Percentiles rank a stretch among this genome's conserved stretches.
phyloP scores from a whole-genome alignment of 2,797 vertebrate genomes.

The Oreonectes daqikongensis region DNA sequence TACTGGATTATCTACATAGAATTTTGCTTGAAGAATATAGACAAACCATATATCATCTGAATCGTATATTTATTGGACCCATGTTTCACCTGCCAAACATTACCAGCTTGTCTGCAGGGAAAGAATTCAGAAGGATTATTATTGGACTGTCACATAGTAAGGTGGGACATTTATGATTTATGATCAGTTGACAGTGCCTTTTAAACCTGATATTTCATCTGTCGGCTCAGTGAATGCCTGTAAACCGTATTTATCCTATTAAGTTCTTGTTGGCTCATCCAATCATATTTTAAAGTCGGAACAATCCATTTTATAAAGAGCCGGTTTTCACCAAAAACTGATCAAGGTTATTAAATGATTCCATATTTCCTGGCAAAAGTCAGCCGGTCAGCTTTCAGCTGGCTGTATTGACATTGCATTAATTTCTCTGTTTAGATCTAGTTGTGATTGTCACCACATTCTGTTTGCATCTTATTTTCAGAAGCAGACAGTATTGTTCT shows the following conservation, averaged over 20 bases:
- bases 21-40: background rate
- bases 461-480: constrained; percentile 29
- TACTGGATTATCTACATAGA: background rate
- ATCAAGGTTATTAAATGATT: background rate
- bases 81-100: background rate
- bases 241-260: background rate
- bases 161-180: constrained; percentile 19
- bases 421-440: constrained; percentile 64
- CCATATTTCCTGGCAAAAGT: background rate
- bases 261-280: background rate
- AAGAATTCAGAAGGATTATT: background rate
- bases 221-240: background rate
- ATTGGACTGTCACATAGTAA: background rate
- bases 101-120: background rate
- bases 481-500: constrained; percentile 1
- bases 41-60: background rate
- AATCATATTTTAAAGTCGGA: background rate
- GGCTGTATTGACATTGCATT: constrained; percentile 55
- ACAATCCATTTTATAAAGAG: background rate
- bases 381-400: constrained; percentile 46
- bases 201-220: background rate
- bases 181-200: background rate
- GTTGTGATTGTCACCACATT: constrained; percentile 38
- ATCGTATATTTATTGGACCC: background rate
- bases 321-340: background rate